Conservation (phyloP, 2,113 vertebrate genomes). For the Sturnira hondurensis region DNA sequence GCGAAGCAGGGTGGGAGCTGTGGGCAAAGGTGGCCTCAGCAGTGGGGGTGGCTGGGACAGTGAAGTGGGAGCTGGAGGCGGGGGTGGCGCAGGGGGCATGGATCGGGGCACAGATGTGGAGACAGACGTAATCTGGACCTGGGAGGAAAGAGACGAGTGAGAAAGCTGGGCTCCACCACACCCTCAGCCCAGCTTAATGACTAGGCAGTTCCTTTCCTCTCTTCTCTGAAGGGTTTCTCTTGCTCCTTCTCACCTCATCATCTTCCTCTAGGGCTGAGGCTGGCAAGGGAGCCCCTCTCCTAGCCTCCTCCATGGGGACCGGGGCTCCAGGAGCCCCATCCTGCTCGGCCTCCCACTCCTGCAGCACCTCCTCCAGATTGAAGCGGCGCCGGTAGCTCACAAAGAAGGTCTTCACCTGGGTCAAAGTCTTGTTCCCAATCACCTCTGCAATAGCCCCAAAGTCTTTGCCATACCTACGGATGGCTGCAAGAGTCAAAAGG, state of each 20-base stretch:
- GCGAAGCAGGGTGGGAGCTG: conserved; percentile 87
- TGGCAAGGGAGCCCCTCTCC: conserved; percentile 70
- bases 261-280: conserved; percentile 78
- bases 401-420: conserved; percentile 92
- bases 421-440: conserved; percentile 90
- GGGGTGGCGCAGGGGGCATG: conserved; percentile 48
- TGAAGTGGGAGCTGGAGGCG: conserved; percentile 77
- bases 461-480: conserved; percentile 91
- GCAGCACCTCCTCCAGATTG: conserved; percentile 92
- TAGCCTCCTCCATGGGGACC: conserved; percentile 64
- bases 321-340: conserved; percentile 77
- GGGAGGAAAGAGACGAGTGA: neutral
- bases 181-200: neutral
- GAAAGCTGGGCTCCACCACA: accelerated
- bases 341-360: conserved; percentile 93
- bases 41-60: conserved; percentile 90
- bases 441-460: conserved; percentile 91
- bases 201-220: neutral
- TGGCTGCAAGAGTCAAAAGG: conserved; percentile 78
- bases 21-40: conserved; percentile 87
- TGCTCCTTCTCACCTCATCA: conserved; percentile 80
- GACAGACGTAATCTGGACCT: conserved; percentile 84
- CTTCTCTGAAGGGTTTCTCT: neutral
- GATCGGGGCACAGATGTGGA: conserved; percentile 79
- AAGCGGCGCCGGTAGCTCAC: conserved; percentile 92